Percentiles rank a stretch among this genome's conserved stretches.
Conservation (phyloP, 2,113 vertebrate species). For the Grantiella picta region DNA sequence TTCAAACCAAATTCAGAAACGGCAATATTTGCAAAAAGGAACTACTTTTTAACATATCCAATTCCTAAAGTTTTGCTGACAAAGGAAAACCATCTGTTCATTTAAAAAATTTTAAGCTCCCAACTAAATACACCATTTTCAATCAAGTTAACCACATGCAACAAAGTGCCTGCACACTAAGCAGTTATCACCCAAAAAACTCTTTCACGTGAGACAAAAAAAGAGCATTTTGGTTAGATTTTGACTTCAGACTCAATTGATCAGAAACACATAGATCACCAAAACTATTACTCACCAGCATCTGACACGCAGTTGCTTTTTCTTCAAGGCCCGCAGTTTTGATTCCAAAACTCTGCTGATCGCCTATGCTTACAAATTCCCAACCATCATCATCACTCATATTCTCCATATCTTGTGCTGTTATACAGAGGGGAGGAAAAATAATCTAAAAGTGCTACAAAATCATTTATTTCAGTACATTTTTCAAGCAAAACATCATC, state of each 20-base stretch:
- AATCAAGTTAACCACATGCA: background rate
- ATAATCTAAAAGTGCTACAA: background rate
- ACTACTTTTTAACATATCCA: background rate
- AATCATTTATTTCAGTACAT: background rate
- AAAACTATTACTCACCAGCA: conserved; percentile 83
- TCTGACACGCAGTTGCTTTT: conserved; percentile 98
- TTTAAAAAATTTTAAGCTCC: background rate
- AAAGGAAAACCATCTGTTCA: background rate
- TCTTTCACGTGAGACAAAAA: background rate
- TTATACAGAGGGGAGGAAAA: background rate
- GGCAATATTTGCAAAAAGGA: background rate
- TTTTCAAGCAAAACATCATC: background rate
- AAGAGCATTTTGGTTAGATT: background rate
- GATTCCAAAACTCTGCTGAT: conserved; percentile 98
- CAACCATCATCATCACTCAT: conserved; percentile 98
- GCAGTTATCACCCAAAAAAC: background rate
- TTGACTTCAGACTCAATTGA: background rate
- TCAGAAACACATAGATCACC: background rate
- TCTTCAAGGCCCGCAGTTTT: conserved; percentile 98
- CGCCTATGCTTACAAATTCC: conserved; percentile 98
- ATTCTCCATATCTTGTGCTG: conserved; percentile 98
- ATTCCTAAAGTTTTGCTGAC: background rate
- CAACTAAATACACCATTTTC: background rate
- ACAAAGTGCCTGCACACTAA: background rate
- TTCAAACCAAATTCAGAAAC: background rate